These are phyloP conservation scores for Nomada fucata DNA, from an alignment of 2,888 invertebrate species.

Conservation along the genomic window DNA sequence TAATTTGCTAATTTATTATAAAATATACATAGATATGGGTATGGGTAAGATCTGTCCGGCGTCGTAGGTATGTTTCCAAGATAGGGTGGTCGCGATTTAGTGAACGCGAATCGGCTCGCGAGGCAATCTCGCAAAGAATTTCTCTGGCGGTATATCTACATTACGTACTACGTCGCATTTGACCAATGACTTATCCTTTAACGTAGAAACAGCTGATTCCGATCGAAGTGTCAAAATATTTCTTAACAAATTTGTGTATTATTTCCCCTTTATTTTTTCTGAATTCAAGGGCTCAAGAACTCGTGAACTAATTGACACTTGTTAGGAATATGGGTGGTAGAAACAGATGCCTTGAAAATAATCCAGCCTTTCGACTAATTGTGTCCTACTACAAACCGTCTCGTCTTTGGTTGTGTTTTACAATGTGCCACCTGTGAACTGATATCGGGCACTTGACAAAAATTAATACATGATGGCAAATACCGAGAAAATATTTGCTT, in stretches of 20 bases:
- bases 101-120: too few relatives aligned
- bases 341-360: not conserved
- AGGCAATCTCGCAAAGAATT: too few relatives aligned
- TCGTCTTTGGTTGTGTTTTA: conserved; percentile 8
- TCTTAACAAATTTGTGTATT: not conserved
- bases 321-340: conserved; percentile 1
- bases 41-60: too few relatives aligned
- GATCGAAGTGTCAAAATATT: conserved; percentile 23
- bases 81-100: too few relatives aligned
- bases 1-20: too few relatives aligned
- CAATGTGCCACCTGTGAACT: conserved; percentile 30
- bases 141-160: too few relatives aligned
- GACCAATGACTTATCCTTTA: conserved; percentile 3
- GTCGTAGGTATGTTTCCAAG: too few relatives aligned
- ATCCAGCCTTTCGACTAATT: not conserved
- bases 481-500: conserved; percentile 89
- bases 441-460: not conserved
- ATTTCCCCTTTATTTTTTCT: not conserved
- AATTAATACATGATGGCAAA: conserved; percentile 83
- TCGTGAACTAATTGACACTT: not conserved
- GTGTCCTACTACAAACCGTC: not conserved
- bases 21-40: too few relatives aligned
- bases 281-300: not conserved
- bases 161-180: not conserved
- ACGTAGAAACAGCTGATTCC: conserved; percentile 45